Percentiles rank a stretch among this genome's conserved stretches.
Conservation (phyloP, 1,140 invertebrate species). For the Conus betulinus region DNA sequence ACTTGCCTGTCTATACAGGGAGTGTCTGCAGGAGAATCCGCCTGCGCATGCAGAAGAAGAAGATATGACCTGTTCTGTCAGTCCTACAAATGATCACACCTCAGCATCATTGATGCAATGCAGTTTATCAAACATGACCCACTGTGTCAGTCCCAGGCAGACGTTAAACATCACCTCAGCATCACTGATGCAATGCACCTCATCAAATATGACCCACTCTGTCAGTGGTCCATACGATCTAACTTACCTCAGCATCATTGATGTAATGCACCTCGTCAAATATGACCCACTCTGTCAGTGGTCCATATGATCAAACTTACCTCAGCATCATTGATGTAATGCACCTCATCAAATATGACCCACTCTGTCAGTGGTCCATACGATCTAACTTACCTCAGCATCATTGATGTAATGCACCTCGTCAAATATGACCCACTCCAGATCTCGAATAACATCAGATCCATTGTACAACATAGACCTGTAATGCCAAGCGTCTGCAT, state of each 20-base stretch:
- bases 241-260: conserved; percentile 91
- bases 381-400: conserved; percentile 82
- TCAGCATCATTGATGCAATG: too few relatives aligned
- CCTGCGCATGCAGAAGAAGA: too few relatives aligned
- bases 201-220: conserved; percentile 99
- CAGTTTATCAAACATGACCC: too few relatives aligned
- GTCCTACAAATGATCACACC: too few relatives aligned
- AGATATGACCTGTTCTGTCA: too few relatives aligned
- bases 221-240: background rate
- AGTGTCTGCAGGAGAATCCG: too few relatives aligned
- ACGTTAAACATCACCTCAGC: conserved; percentile 82
- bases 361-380: conserved; percentile 81
- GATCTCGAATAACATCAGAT: conserved; percentile 94
- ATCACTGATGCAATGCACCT: conserved; percentile 99
- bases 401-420: conserved; percentile 73
- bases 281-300: too few relatives aligned
- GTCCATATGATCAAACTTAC: conserved; percentile 73
- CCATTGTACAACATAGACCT: conserved; percentile 97
- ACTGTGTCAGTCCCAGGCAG: too few relatives aligned
- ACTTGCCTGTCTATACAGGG: too few relatives aligned
- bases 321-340: conserved; percentile 82
- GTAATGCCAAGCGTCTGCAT: conserved; percentile 26
- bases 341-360: conserved; percentile 98
- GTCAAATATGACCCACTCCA: conserved; percentile 99
- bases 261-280: conserved; percentile 99